These are phyloP conservation scores for Sorex maritimensis DNA, from an alignment of 2,797 vertebrate genomes.

Conservation along the genomic window DNA sequence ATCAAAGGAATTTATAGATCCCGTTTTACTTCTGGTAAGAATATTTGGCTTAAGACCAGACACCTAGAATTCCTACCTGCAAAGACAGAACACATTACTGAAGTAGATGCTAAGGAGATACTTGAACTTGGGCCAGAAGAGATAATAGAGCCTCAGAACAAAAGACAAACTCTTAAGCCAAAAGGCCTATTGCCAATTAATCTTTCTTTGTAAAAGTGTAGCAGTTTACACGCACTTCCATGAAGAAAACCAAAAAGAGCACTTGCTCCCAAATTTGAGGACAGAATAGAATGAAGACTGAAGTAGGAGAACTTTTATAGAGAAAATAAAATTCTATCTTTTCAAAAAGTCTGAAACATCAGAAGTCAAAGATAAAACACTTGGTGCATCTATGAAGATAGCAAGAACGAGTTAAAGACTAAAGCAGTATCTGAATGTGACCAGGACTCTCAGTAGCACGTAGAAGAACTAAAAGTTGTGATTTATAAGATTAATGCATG, in stretches of 20 bases:
- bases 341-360: constrained; percentile 32
- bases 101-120: constrained; percentile 71
- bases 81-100: constrained; percentile 77
- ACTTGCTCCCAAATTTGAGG: constrained; percentile 20
- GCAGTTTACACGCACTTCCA: constrained; percentile 65
- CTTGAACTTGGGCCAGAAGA: constrained; percentile 81
- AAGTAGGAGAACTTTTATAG: neutral
- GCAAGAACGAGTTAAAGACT: constrained; percentile 34
- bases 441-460: neutral
- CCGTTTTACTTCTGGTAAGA: constrained; percentile 61
- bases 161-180: constrained; percentile 70
- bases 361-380: neutral
- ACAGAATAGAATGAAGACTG: neutral
- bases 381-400: neutral
- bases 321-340: neutral
- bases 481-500: neutral
- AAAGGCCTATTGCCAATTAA: constrained; percentile 63
- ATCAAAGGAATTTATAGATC: constrained; percentile 62
- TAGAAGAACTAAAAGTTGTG: neutral
- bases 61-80: constrained; percentile 78
- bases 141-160: constrained; percentile 78
- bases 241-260: constrained; percentile 45
- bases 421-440: neutral
- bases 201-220: constrained; percentile 20
- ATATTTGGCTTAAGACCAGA: constrained; percentile 83